Evolutionary conservation across 1,140 invertebrate genomes (phyloP).

Genomic region (Pseudomyrmex cubaensis): DNA sequence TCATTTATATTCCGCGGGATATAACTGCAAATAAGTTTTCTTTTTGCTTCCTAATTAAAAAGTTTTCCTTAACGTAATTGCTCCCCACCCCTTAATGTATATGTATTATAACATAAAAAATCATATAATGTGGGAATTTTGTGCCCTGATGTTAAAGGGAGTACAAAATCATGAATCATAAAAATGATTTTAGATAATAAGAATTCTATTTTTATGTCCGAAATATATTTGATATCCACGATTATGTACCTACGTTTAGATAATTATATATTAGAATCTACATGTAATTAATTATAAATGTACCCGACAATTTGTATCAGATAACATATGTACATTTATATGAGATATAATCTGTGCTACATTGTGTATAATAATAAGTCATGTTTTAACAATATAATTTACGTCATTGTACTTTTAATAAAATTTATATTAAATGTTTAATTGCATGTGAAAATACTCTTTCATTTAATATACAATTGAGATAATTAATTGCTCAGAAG

Average conservation of each 20-base stretch:
- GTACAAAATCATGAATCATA: no score
- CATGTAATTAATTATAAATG: neutral
- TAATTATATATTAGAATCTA: neutral
- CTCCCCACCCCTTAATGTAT: no score
- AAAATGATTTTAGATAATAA: no score
- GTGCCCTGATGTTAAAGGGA: no score
- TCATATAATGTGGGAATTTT: no score
- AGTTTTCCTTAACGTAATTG: neutral
- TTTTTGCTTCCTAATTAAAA: neutral
- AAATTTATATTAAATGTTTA: no score
- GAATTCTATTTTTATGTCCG: no score
- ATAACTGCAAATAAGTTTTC: neutral
- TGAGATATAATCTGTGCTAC: neutral
- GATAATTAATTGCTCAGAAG: constrained; percentile 19
- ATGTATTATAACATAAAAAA: no score
- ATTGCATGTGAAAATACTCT: no score
- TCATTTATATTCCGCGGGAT: neutral
- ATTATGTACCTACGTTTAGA: neutral
- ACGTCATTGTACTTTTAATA: constrained; percentile 8
- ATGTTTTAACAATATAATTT: constrained; percentile 8
- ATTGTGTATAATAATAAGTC: neutral
- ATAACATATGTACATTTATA: neutral
- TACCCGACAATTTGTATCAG: neutral
- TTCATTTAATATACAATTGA: constrained; percentile 23
- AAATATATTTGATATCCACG: no score